Evolutionary conservation across 2,113 vertebrate genomes (phyloP), one percentile per base, ranked within the genome.

Genomic region (Bos indicus): DNA sequence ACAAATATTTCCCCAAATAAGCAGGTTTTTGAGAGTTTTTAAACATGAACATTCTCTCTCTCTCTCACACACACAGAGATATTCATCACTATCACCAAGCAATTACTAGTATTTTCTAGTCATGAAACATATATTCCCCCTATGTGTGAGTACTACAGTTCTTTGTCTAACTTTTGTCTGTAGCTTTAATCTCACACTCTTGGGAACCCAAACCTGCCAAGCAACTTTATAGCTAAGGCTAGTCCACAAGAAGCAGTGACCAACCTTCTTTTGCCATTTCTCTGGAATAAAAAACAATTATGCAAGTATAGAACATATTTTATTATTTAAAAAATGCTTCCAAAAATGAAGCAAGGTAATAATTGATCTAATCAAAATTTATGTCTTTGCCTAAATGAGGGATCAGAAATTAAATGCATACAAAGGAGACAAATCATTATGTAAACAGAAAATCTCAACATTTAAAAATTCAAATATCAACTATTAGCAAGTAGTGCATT

Each of bases 401-500:
- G 23, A 64, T 89, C 2, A 93, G 78, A 95, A 90, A 91, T 77
- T 40, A 86, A 85, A 94, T 14, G 59, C 3, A 57, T 57, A 77
- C 6, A n/a, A 90, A 93, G 12, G 56, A 59, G 83, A 21, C 7
- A 91, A 81, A 56, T 71, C 60, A 96, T 91, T 82, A 67, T 36
- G 36, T 64, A 82, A 95, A 87, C 17, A 43, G 43, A 46, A 92
- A 59, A 56, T 83, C 14, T 78, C 15, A 71, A 16, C 82, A 88
- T 46, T 97, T 95, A 88, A 81, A 95, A 84, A 25, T 90, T 91
- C 40, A 92, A 81, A 33, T 62, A 82, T 95, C 87, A 92, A 90
- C n/a, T 15, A 28, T 74, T 81, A 82, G 36, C 33, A 88, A 6
- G 80, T 86, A 62, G 25, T 62, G 6, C 0, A 10, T 4, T 83